Evolutionary conservation across 2,113 vertebrate species (phyloP), one percentile per base, ranked within the genome.

Genomic region (Acanthisitta chloris): DNA sequence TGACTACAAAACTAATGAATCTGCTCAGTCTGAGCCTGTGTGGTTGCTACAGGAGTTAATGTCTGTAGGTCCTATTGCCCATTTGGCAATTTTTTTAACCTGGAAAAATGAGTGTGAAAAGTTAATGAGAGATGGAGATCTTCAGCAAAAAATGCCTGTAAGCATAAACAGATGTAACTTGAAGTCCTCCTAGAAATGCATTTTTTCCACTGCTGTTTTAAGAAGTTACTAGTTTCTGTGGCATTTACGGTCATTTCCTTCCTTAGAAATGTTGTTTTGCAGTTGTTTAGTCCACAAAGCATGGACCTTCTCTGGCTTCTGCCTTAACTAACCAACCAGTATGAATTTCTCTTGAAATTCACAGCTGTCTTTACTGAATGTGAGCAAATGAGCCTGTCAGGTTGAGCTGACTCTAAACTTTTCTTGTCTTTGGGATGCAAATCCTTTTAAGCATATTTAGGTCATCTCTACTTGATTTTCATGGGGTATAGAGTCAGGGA

Each of bases 351-450:
- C 92, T 89, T 79, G 85, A 89, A 96, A 97, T 91, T 78, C 95
- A 93, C 93, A 96, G 90, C 91, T 96, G 88, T 71, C 82, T 88
- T 94, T 64, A 58, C 48, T 94, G 90, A 96, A 96, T 95, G 49
- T 92, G 86, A 92, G 52, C 61, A 95, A 96, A 97, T 90, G 93
- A 97, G 94, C 67, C 67, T 91, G 73, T 24, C 92, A 94, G 95
- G 83, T 95, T 90, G 92, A 96, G 97, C 94, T 97, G 96, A 97
- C 88, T 96, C 90, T 90, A 88, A 96, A 94, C 76, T 96, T 96
- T 86, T 94, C 83, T 96, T 95, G 88, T 92, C 82, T 96, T 96
- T 95, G 83, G 91, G 83, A 95, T 96, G 93, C 90, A 95, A 95
- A 95, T 96, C 64, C 65, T 91, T 93, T 90, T 23, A 96, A 74